These are phyloP conservation scores for Tipula vernalis DNA, from an alignment of 2,888 invertebrate species.

Conservation along the genomic window DNA sequence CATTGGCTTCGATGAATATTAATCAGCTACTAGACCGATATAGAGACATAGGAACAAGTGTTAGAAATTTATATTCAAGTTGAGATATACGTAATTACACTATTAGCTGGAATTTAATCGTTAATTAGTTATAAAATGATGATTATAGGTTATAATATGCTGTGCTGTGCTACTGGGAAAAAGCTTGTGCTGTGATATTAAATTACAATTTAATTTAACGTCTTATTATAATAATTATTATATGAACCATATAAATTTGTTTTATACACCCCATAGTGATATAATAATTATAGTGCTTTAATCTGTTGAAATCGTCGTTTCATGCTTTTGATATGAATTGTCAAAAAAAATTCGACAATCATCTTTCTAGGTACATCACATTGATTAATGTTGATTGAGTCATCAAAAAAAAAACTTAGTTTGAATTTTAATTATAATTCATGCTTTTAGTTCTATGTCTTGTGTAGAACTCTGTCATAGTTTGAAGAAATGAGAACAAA, in stretches of 20 bases:
- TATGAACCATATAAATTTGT: background rate
- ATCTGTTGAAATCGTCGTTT: background rate
- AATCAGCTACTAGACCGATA: background rate
- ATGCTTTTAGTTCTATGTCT: background rate
- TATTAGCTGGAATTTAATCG: background rate
- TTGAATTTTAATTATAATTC: background rate
- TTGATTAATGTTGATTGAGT: background rate
- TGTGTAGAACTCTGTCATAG: background rate
- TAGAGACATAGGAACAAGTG: background rate
- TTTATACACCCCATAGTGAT: background rate
- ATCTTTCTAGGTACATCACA: background rate
- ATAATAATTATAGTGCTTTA: background rate
- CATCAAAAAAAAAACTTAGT: background rate
- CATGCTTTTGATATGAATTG: background rate
- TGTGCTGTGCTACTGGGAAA: background rate
- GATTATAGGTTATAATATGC: background rate
- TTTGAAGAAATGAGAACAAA: background rate
- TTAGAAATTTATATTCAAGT: background rate
- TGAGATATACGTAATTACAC: background rate
- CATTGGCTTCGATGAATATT: background rate
- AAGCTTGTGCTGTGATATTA: background rate
- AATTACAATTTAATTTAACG: background rate
- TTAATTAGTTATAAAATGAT: background rate
- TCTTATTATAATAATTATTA: background rate
- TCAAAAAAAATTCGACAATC: background rate